Percentiles rank a stretch among this genome's conserved stretches.
Conservation (phyloP, 2,113 vertebrate species). For the Cyprinodon variegatus region DNA sequence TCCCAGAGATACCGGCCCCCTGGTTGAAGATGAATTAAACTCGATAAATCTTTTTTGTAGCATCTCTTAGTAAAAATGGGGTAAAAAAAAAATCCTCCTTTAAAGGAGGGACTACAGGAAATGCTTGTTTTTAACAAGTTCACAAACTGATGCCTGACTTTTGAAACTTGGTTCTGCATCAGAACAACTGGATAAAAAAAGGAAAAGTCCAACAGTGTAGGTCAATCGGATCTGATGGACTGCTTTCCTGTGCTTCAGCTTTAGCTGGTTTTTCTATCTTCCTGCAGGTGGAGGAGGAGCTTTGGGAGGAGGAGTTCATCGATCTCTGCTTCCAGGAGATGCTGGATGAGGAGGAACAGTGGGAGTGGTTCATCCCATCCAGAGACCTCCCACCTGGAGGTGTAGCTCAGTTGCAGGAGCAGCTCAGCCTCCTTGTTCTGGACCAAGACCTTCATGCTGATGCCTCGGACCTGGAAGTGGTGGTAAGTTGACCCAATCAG, state of each 20-base stretch:
- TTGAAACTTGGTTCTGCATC: background rate
- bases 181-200: too few relatives aligned
- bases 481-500: constrained; percentile 74
- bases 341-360: constrained; percentile 91
- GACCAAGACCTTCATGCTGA: constrained; percentile 76
- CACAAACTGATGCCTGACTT: too few relatives aligned
- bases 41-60: too few relatives aligned
- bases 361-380: constrained; percentile 93
- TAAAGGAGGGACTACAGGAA: too few relatives aligned
- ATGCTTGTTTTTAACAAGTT: too few relatives aligned
- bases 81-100: too few relatives aligned
- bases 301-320: constrained; percentile 95
- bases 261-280: background rate
- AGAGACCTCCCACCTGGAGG: constrained; percentile 87
- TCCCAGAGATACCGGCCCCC: too few relatives aligned
- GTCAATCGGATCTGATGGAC: too few relatives aligned
- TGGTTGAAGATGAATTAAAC: too few relatives aligned
- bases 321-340: constrained; percentile 94
- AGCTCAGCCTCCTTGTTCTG: constrained; percentile 86
- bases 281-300: constrained; percentile 89
- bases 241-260: too few relatives aligned
- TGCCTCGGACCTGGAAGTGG: constrained; percentile 83
- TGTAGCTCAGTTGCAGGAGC: constrained; percentile 87
- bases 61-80: too few relatives aligned
- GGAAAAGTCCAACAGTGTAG: too few relatives aligned